Evolutionary conservation across 2,888 invertebrate genomes (phyloP), one percentile per base, ranked within the genome.

Genomic region (Netelia fuscicornis): DNA sequence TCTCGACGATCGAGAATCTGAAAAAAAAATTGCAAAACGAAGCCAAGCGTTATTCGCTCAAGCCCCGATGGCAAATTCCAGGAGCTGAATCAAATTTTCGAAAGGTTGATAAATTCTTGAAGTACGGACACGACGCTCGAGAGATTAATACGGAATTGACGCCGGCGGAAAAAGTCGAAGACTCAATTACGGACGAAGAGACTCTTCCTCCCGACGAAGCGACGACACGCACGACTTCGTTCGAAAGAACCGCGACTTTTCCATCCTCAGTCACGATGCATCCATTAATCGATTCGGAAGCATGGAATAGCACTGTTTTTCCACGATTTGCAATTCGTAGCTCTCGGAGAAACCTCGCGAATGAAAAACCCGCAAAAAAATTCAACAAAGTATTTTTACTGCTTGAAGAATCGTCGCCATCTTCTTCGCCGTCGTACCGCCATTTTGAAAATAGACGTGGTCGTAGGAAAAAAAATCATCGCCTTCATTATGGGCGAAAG

Each of bases 121-220:
- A 64, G 44, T 23, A 58, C 17, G 17, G 5, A 10, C n/a, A 76
- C n/a, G 44, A 64, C 48, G 23, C 54, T 10, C 76, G 72, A 17
- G 83, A 83, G 72, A 62, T 72, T 11, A 85, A 76, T 44, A 83
- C 80, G 48, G 64, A 70, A 65, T 30, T 84, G 65, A 81, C 84
- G 60, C 70, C 84, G 23, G 86, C 81, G 37, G 86, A 84, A 25
- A 83, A 60, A 54, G 64, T 81, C 52, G 81, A 84, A 62, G 78
- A 86, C 23, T 67, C 30, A 30, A 56, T 83, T 30, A 80, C 79
- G 5, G 85, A 83, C 23, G 62, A 62, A 13, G 80, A 68, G 25
- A 80, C 85, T 30, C 81, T 83, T 68, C 83, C 86, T 20, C 74
- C 78, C 3, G 81, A 86, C n/a, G 84, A 84, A 54, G 81, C 81